Base-by-base conservation (phyloP, 2,113 vertebrate species). In the Phyllopteryx taeniolatus region DNA sequence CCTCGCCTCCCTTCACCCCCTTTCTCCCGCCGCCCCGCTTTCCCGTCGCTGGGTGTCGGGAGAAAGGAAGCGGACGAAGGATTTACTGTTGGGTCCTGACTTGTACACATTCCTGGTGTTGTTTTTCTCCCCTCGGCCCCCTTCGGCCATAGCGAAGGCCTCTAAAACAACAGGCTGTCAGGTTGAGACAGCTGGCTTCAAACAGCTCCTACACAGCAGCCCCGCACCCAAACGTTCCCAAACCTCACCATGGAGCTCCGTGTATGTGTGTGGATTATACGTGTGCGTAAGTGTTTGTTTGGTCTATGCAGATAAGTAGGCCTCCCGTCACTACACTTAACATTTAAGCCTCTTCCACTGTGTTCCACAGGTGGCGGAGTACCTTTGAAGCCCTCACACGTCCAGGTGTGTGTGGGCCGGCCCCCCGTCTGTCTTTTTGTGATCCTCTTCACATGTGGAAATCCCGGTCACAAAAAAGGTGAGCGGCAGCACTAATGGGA, bases 351-450 rank as follows among this genome's bases (percentile, higher is more conserved):
- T 74, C 79, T 78, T 54, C 83, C 76, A 42, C 65, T 80, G 82
- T 85, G 63, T 77, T 71, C 73, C 82, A 83, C 92, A 92, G 92
- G 91, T 92, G 92, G 89, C 82, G 82, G 71, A 77, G 82, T 74
- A 67, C 73, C 91, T 92, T 92, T 93, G 90, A 93, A 92, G 88
- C 83, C 83, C 82, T 85, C 78, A 83, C 86, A 88, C 78, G 73
- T 91, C 94, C 96, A 99, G 95, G 96, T 98, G 95, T 96, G 93
- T 93, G 94, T 95, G 95, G 95, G 93, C 91, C 91, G 93, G 89
- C 56, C 86, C 92, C 90, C 92, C 92, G 91, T 88, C 92, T 93
- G 90, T 57, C 49, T n/a, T 43, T 66, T 51, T 71, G 53, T 83
- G 93, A 89, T 86, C 91, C 86, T 89, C 90, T 87, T 94, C 90